Evolutionary conservation across 2,113 vertebrate genomes (phyloP).

Genomic region (Poicephalus meyeri): DNA sequence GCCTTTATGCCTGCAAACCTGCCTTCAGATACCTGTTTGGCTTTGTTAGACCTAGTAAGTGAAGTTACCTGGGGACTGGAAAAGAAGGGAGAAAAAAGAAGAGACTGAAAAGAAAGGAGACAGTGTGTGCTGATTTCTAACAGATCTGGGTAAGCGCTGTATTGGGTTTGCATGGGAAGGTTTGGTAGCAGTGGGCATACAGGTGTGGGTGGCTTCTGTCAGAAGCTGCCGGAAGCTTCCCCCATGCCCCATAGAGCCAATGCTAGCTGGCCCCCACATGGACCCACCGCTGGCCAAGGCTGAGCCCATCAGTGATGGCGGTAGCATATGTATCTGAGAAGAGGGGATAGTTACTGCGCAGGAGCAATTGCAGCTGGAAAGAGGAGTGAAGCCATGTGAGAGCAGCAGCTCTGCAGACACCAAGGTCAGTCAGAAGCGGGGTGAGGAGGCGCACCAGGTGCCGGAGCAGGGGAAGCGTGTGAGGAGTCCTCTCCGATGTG

Average conservation of each 20-base stretch:
- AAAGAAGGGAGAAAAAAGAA: background rate
- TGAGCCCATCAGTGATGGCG: background rate
- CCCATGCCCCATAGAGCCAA: background rate
- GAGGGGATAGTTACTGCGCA: background rate
- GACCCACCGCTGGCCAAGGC: background rate
- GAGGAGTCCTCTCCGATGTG: background rate
- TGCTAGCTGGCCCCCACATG: background rate
- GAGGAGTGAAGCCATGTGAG: background rate
- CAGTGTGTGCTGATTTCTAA: accelerated
- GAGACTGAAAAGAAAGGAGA: background rate
- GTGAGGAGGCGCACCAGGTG: accelerated
- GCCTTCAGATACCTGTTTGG: background rate
- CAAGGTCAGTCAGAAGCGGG: background rate
- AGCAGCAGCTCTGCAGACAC: background rate
- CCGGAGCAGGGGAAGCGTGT: background rate
- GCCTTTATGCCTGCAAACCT: background rate
- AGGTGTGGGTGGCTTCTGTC: background rate
- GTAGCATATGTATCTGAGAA: background rate
- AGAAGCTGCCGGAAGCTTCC: background rate
- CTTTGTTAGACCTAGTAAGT: background rate
- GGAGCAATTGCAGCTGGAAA: background rate
- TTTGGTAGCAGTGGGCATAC: background rate
- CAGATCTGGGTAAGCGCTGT: background rate
- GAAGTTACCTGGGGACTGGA: background rate
- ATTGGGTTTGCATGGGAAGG: background rate